These are phyloP conservation scores for Papilio elwesi DNA, from an alignment of 2,888 invertebrate species.

Conservation along the genomic window DNA sequence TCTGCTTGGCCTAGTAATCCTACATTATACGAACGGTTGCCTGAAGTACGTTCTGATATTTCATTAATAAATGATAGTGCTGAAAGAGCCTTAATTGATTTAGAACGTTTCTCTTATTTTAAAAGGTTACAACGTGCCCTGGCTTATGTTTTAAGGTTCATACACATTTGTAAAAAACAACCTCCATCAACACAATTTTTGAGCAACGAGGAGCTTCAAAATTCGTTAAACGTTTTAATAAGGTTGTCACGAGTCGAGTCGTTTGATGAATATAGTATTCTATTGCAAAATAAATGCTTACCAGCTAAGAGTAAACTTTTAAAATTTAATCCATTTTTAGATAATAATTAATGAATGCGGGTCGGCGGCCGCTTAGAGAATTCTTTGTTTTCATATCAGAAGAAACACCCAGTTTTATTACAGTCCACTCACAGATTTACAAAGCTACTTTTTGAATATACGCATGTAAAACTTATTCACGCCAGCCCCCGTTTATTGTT, in stretches of 20 bases:
- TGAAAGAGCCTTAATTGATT: neutral
- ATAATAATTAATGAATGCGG: neutral
- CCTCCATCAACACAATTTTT: no score
- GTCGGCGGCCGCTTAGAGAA: slow-evolving; percentile 6
- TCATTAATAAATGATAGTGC: neutral
- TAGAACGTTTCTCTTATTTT: neutral
- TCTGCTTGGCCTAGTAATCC: neutral
- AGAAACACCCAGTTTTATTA: slow-evolving; percentile 1
- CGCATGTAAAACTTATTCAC: neutral
- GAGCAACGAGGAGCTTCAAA: neutral
- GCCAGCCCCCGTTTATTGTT: slow-evolving; percentile 2
- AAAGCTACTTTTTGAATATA: no score
- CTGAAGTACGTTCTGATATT: neutral
- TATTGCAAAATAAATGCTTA: neutral
- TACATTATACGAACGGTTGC: neutral
- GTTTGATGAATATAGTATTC: neutral
- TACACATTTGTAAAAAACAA: no score
- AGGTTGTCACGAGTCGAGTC: slow-evolving; percentile 1
- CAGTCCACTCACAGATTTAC: slow-evolving; percentile 2
- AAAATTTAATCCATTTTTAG: neutral
- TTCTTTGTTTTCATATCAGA: slow-evolving; percentile 12
- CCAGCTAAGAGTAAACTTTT: neutral
- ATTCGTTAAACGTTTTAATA: neutral
- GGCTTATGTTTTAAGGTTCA: no score
- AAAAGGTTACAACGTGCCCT: no score